Percentiles rank a stretch among this genome's conserved stretches.
phyloP scores from a whole-genome alignment of 64 coral and sea anemone species.

The Cladopsammia gracilis region DNA sequence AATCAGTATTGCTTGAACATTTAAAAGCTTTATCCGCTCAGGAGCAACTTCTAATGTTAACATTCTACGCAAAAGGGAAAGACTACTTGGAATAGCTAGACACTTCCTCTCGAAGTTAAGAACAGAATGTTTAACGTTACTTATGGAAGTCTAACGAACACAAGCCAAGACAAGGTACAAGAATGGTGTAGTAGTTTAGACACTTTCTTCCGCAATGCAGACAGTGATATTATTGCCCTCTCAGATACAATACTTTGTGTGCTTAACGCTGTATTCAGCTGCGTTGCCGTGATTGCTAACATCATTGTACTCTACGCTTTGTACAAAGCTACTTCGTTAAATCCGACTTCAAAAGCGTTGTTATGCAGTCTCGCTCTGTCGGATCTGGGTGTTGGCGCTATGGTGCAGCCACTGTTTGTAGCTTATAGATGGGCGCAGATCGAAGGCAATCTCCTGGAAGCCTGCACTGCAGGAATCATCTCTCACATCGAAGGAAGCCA shows the following conservation, averaged over 20 bases:
- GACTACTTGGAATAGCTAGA: too few relatives aligned
- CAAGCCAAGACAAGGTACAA: not conserved
- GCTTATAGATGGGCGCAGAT: conserved; percentile 40
- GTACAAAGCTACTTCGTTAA: conserved; percentile 35
- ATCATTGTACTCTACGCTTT: conserved; percentile 11
- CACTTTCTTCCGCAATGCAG: conserved; percentile 18
- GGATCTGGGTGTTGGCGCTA: conserved; percentile 33
- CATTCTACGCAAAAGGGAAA: too few relatives aligned
- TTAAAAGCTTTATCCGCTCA: too few relatives aligned
- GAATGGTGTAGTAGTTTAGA: conserved; percentile 7
- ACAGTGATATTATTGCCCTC: not conserved
- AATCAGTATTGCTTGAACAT: too few relatives aligned
- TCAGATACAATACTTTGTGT: conserved; percentile 13
- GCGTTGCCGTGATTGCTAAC: conserved; percentile 35
- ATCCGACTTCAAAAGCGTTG: conserved; percentile 16
- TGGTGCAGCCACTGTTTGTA: conserved; percentile 25
- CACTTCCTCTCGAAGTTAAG: not conserved
- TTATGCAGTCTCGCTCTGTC: conserved; percentile 26
- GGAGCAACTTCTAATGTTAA: too few relatives aligned
- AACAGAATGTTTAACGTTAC: not conserved
- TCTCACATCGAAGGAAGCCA: conserved; percentile 8
- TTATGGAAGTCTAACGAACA: not conserved
- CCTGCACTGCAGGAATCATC: conserved; percentile 23
- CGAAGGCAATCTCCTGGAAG: not conserved
- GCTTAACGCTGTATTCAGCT: not conserved